Percentiles rank a stretch among this genome's conserved stretches.
These are phyloP conservation scores for Nezara viridula DNA, from an alignment of 2,888 invertebrate genomes.

Conservation along the genomic window DNA sequence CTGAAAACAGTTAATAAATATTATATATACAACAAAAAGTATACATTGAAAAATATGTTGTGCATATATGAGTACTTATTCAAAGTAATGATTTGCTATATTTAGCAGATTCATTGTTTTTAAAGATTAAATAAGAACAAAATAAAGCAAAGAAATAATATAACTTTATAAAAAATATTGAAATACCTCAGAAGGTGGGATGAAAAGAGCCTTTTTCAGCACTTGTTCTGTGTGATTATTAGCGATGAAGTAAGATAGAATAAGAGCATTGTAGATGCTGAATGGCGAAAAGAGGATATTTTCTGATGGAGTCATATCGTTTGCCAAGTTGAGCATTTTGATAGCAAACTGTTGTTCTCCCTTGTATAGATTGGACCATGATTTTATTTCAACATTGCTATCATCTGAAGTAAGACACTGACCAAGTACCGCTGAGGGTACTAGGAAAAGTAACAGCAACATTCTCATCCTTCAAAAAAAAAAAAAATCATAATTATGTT, in stretches of 20 bases:
- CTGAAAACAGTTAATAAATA: too few species aligned
- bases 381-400: constrained; percentile 67
- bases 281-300: constrained; percentile 92
- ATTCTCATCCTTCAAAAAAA: constrained; percentile 62
- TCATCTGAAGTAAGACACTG: constrained; percentile 73
- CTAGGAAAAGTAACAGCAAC: constrained; percentile 59
- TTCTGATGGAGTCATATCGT: constrained; percentile 76
- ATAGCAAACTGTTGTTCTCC: constrained; percentile 80
- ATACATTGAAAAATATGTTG: too few species aligned
- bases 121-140: too few species aligned
- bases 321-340: constrained; percentile 78
- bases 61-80: too few species aligned
- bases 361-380: constrained; percentile 71
- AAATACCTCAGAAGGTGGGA: constrained; percentile 74
- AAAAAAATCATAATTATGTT: background rate
- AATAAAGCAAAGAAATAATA: too few species aligned
- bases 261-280: constrained; percentile 85
- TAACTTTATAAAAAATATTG: too few species aligned
- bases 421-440: constrained; percentile 64
- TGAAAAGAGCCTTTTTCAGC: constrained; percentile 75
- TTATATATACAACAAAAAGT: too few species aligned
- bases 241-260: constrained; percentile 84
- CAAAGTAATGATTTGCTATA: too few species aligned
- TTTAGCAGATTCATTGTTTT: too few species aligned
- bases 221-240: constrained; percentile 79